A percentile compares a stretch with the other conserved stretches of the same genome.
Evolutionary conservation across 2,888 invertebrate genomes (phyloP).

Genomic region (Hypsopygia costalis): DNA sequence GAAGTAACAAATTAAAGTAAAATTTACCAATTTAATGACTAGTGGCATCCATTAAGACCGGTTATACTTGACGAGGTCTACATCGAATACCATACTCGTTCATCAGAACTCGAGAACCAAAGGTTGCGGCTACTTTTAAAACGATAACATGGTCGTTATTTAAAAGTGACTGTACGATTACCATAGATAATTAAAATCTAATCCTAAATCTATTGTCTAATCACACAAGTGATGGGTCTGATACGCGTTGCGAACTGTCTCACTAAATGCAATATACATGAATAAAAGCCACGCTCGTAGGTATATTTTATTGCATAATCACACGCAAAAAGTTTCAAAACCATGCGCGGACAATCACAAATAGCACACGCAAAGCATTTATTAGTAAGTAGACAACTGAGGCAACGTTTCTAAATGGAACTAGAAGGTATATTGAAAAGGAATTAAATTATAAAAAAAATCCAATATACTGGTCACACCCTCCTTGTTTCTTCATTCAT

Average conservation of each 20-base stretch:
- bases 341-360: constrained; percentile 58
- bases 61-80: too few species aligned
- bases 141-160: neutral
- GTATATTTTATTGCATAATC: constrained; percentile 41
- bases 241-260: constrained; percentile 43
- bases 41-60: too few species aligned
- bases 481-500: too few species aligned
- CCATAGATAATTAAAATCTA: neutral
- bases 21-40: too few species aligned
- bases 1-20: too few species aligned
- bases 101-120: too few species aligned
- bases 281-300: constrained; percentile 46
- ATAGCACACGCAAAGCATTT: constrained; percentile 66
- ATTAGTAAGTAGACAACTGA: constrained; percentile 25
- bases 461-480: too few species aligned
- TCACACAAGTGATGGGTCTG: constrained; percentile 61
- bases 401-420: too few species aligned
- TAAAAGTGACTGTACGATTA: neutral
- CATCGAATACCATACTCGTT: too few species aligned
- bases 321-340: constrained; percentile 25
- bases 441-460: too few species aligned
- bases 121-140: constrained; percentile 2
- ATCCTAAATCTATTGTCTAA: constrained; percentile 15
- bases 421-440: constrained; percentile 34
- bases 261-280: constrained; percentile 16